phyloP scores from a whole-genome alignment of 1,140 invertebrate genomes.

The Drosophila erecta region DNA sequence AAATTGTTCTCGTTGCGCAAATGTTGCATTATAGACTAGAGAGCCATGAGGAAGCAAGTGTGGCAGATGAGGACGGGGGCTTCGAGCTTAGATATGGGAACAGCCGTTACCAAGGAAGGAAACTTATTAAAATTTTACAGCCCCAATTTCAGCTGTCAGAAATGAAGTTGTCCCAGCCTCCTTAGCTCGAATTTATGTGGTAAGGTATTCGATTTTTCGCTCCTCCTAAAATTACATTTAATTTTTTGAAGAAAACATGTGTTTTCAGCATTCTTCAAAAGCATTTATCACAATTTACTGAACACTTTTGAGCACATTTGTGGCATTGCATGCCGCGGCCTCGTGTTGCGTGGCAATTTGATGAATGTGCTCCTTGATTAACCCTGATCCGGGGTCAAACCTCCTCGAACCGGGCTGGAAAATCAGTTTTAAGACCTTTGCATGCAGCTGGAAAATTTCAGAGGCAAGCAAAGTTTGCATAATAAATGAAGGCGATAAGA shows the following conservation, averaged over 20 bases:
- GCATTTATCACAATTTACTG: background rate
- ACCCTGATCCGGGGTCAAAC: constrained; percentile 20
- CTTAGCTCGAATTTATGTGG: background rate
- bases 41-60: constrained; percentile 11
- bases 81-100: constrained; percentile 27
- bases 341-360: constrained; percentile 76
- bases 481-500: constrained; percentile 70
- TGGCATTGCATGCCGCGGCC: constrained; percentile 47
- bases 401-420: background rate
- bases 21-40: constrained; percentile 45
- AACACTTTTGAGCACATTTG: constrained; percentile 9
- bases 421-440: constrained; percentile 10
- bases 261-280: background rate
- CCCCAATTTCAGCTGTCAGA: constrained; percentile 10
- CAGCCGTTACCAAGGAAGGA: constrained; percentile 33
- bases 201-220: no score
- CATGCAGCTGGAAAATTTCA: constrained; percentile 57
- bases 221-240: background rate
- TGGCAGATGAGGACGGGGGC: constrained; percentile 16
- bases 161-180: background rate
- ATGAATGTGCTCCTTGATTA: constrained; percentile 76
- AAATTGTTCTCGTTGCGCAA: constrained; percentile 31
- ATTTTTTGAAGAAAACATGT: background rate
- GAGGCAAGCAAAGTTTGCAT: constrained; percentile 60
- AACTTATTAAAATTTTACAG: constrained; percentile 56